phyloP scores from a whole-genome alignment of 2,113 vertebrate genomes.

The Laterallus jamaicensis region DNA sequence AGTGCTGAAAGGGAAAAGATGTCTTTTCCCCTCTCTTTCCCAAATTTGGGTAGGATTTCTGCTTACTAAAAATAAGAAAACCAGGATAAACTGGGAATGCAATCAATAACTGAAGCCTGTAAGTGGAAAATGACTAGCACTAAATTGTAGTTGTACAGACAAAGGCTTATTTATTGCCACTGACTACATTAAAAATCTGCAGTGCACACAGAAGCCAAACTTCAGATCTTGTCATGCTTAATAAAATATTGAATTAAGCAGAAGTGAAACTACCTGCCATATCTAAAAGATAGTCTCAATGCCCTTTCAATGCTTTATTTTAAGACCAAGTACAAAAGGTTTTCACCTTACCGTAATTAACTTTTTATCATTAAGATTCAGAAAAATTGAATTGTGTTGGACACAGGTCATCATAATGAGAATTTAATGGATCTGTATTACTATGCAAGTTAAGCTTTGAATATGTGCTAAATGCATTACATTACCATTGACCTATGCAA shows the following conservation, averaged over 20 bases:
- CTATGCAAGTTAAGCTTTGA: slow-evolving; percentile 73
- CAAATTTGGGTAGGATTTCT: slow-evolving; percentile 18
- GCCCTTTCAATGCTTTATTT: slow-evolving; percentile 72
- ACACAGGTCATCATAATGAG: slow-evolving; percentile 80
- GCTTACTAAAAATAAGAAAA: slow-evolving; percentile 48
- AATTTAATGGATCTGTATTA: slow-evolving; percentile 77
- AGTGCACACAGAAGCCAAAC: slow-evolving; percentile 59
- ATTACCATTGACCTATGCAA: slow-evolving; percentile 81
- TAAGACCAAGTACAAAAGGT: slow-evolving; percentile 73
- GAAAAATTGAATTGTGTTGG: slow-evolving; percentile 78
- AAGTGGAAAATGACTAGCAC: slow-evolving; percentile 21
- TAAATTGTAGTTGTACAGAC: slow-evolving; percentile 16
- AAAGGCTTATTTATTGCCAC: slow-evolving; percentile 59
- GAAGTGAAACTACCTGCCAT: slow-evolving; percentile 50
- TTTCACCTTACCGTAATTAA: slow-evolving; percentile 78
- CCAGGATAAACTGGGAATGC: not conserved
- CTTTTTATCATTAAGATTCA: slow-evolving; percentile 79
- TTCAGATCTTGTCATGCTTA: slow-evolving; percentile 68
- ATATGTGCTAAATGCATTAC: slow-evolving; percentile 65
- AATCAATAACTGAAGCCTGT: not conserved
- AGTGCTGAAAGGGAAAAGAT: not conserved
- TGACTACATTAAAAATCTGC: slow-evolving; percentile 64
- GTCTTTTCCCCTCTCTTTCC: not conserved
- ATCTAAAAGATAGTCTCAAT: slow-evolving; percentile 52
- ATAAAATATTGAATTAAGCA: slow-evolving; percentile 74